Conservation (phyloP, 2,888 invertebrate genomes). For the Operophtera brumata region DNA sequence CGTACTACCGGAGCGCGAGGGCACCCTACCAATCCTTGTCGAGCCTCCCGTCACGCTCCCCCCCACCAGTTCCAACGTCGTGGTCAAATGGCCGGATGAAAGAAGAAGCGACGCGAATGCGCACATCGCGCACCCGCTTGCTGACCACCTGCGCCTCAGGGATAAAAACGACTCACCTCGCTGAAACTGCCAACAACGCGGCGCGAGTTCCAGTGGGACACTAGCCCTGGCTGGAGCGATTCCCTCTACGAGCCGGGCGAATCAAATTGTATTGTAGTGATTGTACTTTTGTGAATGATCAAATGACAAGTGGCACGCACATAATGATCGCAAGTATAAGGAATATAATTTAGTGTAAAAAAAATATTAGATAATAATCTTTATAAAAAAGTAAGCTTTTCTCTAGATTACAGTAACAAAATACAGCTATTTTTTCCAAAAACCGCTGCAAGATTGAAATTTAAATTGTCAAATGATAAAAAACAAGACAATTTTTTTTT, state of each 20-base stretch:
- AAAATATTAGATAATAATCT: no score
- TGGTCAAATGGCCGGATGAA: constrained; percentile 71
- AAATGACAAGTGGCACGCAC: constrained; percentile 1
- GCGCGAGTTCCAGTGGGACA: constrained; percentile 7
- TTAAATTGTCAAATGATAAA: no score
- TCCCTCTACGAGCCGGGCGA: constrained; percentile 3
- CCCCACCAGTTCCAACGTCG: constrained; percentile 57
- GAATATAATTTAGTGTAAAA: no score
- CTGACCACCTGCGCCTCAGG: constrained; percentile 62
- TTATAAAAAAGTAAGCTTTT: no score
- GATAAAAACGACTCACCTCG: constrained; percentile 38
- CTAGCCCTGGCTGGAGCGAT: constrained; percentile 1
- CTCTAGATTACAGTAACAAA: no score
- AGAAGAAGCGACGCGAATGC: constrained; percentile 40
- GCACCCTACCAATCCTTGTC: constrained; percentile 61
- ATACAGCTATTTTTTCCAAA: not conserved
- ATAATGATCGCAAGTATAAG: constrained; percentile 4
- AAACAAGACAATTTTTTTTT: no score
- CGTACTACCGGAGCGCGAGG: constrained; percentile 59
- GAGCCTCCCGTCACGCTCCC: constrained; percentile 72
- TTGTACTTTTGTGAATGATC: constrained; percentile 10
- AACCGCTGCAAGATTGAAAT: not conserved
- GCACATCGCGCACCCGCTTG: constrained; percentile 61
- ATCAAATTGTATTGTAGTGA: constrained; percentile 14
- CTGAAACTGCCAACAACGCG: constrained; percentile 4